Conservation (phyloP, 2,888 invertebrate species). For the Limnephilus lunatus region DNA sequence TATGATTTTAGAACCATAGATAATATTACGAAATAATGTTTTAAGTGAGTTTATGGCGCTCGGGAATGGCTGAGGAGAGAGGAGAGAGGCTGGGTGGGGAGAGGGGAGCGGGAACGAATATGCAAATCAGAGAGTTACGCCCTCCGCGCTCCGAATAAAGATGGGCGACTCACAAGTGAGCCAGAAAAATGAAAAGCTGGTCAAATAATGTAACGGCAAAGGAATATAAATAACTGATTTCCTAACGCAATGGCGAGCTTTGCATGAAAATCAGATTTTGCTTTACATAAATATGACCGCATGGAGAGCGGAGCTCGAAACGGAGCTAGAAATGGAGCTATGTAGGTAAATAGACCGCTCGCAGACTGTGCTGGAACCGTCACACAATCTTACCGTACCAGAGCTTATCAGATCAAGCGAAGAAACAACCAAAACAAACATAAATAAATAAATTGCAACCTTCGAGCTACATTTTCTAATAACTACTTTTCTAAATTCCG, state of each 20-base stretch:
- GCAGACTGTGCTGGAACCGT: background rate
- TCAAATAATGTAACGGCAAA: background rate
- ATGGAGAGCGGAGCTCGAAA: background rate
- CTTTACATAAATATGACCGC: background rate
- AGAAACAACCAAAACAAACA: background rate
- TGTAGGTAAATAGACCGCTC: background rate
- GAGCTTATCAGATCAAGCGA: background rate
- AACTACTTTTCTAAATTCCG: background rate
- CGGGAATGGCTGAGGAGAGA: background rate
- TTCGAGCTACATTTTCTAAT: background rate
- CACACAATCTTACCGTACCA: background rate
- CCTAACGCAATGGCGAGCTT: background rate
- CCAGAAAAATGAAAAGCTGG: background rate
- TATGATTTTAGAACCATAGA: background rate
- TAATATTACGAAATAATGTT: background rate
- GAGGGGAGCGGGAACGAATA: background rate
- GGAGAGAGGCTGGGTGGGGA: background rate
- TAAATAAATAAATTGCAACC: background rate
- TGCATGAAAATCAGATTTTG: background rate
- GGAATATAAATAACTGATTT: conserved; percentile 2
- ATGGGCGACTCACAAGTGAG: background rate
- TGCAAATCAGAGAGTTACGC: background rate
- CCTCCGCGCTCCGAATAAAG: background rate
- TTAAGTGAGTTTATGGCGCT: background rate
- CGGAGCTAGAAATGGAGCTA: background rate